A percentile compares a stretch with the other conserved stretches of the same genome.
phyloP scores from a whole-genome alignment of 2,888 invertebrate genomes.

The Alviniconcha strummeri region DNA sequence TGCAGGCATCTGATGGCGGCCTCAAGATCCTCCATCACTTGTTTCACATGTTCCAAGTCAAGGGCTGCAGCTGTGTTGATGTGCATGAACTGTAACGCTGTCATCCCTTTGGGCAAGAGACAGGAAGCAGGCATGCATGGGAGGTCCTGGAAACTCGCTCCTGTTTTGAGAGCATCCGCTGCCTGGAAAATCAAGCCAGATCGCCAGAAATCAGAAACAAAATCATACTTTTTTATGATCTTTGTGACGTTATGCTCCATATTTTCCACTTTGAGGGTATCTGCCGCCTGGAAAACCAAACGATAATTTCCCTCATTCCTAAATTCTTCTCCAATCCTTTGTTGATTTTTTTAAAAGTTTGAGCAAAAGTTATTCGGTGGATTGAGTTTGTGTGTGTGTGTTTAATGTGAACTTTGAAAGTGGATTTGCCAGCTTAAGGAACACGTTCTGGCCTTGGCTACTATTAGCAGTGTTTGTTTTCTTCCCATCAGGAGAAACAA shows the following conservation, averaged over 20 bases:
- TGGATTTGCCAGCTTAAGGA: no score
- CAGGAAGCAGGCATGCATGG: not conserved
- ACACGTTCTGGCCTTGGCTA: no score
- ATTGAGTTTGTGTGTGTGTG: no score
- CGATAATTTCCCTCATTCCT: not conserved
- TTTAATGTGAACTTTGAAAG: no score
- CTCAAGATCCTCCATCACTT: not conserved
- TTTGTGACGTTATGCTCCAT: not conserved
- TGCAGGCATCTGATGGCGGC: not conserved
- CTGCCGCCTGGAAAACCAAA: no score
- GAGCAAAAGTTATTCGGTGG: no score
- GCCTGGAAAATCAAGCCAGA: not conserved
- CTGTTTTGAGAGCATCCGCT: not conserved
- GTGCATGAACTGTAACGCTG: not conserved
- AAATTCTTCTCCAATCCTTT: not conserved
- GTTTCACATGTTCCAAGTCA: not conserved
- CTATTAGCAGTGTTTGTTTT: no score
- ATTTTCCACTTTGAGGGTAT: no score
- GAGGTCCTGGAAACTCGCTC: conserved; percentile 1
- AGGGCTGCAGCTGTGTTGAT: not conserved
- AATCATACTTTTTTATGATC: not conserved
- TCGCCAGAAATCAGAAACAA: not conserved
- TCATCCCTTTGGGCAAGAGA: not conserved
- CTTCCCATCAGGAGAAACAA: no score
- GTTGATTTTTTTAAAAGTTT: not conserved